Conservation (phyloP, 2,113 vertebrate genomes). For the Vulpes vulpes region DNA sequence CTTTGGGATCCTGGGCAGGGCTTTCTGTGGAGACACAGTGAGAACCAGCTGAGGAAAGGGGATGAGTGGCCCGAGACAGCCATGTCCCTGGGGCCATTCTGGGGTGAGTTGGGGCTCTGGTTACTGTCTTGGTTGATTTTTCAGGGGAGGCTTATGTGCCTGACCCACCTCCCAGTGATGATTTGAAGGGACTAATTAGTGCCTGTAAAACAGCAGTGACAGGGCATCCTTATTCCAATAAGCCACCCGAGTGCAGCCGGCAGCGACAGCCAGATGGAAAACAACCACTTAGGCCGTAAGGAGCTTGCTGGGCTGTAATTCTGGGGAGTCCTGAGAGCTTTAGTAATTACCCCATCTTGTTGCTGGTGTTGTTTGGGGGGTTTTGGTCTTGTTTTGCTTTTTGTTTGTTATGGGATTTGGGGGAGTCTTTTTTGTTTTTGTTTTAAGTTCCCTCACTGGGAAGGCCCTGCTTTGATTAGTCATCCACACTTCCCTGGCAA, state of each 20-base stretch:
- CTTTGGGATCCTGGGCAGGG: background rate
- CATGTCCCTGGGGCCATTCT: background rate
- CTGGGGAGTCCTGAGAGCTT: constrained; percentile 28
- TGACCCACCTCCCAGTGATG: background rate
- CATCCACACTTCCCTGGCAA: background rate
- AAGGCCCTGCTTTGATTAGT: background rate
- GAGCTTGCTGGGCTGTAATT: constrained; percentile 52
- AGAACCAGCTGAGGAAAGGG: background rate
- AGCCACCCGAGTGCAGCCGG: background rate
- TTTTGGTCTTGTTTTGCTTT: background rate
- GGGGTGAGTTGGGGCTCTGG: background rate
- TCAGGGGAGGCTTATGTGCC: background rate
- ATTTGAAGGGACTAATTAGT: constrained; percentile 55
- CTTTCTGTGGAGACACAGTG: background rate
- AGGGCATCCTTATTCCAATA: background rate
- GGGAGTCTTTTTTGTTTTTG: background rate
- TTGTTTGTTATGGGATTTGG: background rate
- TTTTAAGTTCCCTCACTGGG: background rate
- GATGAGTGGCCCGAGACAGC: background rate
- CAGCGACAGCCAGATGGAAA: constrained; percentile 51
- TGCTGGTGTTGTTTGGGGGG: background rate
- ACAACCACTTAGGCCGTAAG: constrained; percentile 66
- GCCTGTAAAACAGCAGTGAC: constrained; percentile 27
- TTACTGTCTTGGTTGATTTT: background rate
- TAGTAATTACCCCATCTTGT: constrained; percentile 25